These are phyloP conservation scores for Dioctria rufipes DNA, from an alignment of 2,888 invertebrate species.

Conservation along the genomic window DNA sequence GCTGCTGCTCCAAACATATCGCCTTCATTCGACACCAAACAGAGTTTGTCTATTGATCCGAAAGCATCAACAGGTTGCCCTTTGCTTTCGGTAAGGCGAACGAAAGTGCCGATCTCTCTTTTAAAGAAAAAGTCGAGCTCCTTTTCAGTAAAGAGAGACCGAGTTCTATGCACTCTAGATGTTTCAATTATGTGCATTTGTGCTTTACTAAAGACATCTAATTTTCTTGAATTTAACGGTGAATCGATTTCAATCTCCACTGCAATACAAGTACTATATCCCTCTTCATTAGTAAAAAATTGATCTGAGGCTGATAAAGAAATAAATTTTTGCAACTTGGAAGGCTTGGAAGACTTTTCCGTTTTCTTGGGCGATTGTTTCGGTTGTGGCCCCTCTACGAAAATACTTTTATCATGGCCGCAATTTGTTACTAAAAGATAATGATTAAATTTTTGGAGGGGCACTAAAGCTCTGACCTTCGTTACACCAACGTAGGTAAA, in stretches of 20 bases:
- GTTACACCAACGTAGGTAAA: not conserved
- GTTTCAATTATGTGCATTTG: not conserved
- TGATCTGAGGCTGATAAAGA: not conserved
- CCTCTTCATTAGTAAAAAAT: constrained; percentile 34
- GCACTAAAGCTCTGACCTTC: not conserved
- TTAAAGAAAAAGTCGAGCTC: not conserved
- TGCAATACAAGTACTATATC: constrained; percentile 28
- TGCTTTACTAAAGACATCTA: not conserved
- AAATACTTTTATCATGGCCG: not conserved
- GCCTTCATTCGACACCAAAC: not conserved
- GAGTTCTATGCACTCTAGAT: not conserved
- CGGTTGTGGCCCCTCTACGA: not conserved
- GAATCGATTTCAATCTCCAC: constrained; percentile 22
- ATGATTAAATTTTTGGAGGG: not conserved
- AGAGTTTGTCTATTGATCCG: not conserved
- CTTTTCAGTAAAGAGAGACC: not conserved
- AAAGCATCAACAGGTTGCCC: not conserved
- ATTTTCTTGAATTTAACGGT: constrained; percentile 29
- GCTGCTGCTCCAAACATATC: constrained; percentile 38
- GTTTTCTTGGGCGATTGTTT: not conserved
- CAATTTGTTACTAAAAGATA: not conserved
- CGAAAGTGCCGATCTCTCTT: not conserved
- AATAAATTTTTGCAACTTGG: not conserved
- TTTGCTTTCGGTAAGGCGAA: not conserved
- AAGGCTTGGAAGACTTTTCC: not conserved